Percentiles rank a stretch among this genome's conserved stretches.
Conservation (phyloP, 2,797 vertebrate genomes). For the Manis pentadactyla region DNA sequence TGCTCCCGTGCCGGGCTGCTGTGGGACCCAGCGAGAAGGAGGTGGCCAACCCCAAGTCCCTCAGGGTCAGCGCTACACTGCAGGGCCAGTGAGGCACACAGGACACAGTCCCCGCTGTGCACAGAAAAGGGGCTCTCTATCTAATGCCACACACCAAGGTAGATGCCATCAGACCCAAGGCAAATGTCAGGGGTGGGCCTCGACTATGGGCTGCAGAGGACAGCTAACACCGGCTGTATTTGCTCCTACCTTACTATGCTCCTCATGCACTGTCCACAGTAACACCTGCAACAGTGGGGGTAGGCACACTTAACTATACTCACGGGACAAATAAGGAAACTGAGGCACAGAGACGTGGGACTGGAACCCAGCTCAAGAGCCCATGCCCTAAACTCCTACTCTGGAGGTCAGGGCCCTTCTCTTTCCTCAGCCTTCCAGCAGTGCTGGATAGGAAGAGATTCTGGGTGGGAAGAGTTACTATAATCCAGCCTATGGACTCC, state of each 20-base stretch:
- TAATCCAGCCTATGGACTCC: background rate
- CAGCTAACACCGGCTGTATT: background rate
- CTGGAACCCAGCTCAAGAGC: background rate
- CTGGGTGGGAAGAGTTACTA: background rate
- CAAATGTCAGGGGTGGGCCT: fast-evolving
- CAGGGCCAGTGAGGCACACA: background rate
- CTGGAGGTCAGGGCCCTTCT: background rate
- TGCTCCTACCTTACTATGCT: background rate
- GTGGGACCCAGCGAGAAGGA: slow-evolving; percentile 57
- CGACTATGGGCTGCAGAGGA: background rate
- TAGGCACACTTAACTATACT: background rate
- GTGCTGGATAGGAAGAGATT: background rate
- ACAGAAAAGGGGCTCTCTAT: background rate
- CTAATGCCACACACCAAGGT: fast-evolving
- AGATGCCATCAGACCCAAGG: background rate
- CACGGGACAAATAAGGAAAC: background rate
- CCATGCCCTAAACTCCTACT: too few species aligned
- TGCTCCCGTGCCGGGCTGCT: slow-evolving; percentile 57
- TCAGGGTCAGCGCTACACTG: background rate
- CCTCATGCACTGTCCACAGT: background rate
- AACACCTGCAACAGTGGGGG: background rate
- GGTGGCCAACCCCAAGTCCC: background rate
- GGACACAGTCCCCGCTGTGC: background rate
- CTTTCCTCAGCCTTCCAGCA: background rate
- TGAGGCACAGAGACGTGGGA: background rate